A percentile compares a stretch with the other conserved stretches of the same genome.
These are phyloP conservation scores for Bambusicola thoracicus DNA, from an alignment of 2,113 vertebrate genomes.

Conservation along the genomic window DNA sequence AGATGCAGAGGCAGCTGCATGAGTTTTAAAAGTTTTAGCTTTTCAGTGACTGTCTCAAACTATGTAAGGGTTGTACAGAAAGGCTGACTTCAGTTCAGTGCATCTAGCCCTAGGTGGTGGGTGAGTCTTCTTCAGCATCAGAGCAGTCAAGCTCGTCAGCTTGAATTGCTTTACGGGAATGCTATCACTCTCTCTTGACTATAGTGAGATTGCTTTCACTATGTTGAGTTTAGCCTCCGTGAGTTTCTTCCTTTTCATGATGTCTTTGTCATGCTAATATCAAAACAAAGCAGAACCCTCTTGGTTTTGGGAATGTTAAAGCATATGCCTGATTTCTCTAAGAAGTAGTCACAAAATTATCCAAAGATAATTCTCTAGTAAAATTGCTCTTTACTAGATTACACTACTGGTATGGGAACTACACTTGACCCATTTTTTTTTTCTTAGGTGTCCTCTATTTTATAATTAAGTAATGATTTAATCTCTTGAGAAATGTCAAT, in stretches of 20 bases:
- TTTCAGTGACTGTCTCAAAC: background rate
- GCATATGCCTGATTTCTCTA: background rate
- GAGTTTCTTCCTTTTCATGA: background rate
- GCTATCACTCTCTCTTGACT: background rate
- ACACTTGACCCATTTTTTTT: background rate
- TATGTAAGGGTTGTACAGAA: background rate
- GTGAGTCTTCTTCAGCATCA: background rate
- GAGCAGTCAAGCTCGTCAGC: accelerated
- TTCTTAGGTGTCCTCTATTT: background rate
- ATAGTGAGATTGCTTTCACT: background rate
- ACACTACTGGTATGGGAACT: background rate
- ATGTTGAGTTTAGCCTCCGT: background rate
- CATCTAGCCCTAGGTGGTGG: accelerated
- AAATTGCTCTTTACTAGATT: background rate
- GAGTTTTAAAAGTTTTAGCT: background rate
- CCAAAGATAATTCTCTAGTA: background rate
- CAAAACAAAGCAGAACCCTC: background rate
- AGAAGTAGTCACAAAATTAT: background rate
- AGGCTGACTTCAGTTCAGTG: background rate
- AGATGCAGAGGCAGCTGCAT: background rate
- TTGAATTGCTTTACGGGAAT: background rate
- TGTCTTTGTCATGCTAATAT: background rate
- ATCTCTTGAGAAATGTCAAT: background rate
- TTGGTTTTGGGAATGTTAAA: background rate
- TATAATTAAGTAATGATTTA: background rate